phyloP scores from a whole-genome alignment of 2,113 vertebrate genomes.

The Emydocephalus ijimae region DNA sequence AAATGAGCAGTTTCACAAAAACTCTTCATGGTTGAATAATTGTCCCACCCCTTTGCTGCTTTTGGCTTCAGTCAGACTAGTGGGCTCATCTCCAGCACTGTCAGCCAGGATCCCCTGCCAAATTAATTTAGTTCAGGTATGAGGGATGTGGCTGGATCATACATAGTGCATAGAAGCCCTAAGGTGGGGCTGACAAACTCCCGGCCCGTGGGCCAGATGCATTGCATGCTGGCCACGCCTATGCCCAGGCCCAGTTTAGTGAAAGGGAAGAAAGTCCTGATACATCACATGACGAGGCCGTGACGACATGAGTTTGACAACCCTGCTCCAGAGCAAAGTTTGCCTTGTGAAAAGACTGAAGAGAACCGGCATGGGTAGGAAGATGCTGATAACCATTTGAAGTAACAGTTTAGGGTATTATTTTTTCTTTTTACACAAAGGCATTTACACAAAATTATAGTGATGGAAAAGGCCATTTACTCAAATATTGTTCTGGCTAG shows the following conservation, averaged over 20 bases:
- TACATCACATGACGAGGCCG: too few species aligned
- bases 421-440: background rate
- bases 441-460: background rate
- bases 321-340: background rate
- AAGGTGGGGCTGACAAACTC: too few species aligned
- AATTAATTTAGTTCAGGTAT: background rate
- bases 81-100: background rate
- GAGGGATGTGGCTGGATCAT: background rate
- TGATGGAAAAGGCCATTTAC: background rate
- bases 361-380: background rate
- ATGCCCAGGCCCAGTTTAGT: too few species aligned
- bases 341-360: background rate
- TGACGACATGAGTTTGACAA: too few species aligned
- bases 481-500: background rate
- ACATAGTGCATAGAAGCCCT: too few species aligned
- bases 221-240: too few species aligned
- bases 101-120: background rate
- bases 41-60: background rate
- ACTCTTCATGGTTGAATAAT: conserved; percentile 7
- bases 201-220: too few species aligned
- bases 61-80: conserved; percentile 1
- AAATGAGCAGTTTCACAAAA: background rate
- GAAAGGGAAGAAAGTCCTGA: too few species aligned
- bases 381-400: background rate
- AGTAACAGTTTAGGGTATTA: background rate